phyloP scores from a whole-genome alignment of 2,113 vertebrate species.

The Mus spicilegus region DNA sequence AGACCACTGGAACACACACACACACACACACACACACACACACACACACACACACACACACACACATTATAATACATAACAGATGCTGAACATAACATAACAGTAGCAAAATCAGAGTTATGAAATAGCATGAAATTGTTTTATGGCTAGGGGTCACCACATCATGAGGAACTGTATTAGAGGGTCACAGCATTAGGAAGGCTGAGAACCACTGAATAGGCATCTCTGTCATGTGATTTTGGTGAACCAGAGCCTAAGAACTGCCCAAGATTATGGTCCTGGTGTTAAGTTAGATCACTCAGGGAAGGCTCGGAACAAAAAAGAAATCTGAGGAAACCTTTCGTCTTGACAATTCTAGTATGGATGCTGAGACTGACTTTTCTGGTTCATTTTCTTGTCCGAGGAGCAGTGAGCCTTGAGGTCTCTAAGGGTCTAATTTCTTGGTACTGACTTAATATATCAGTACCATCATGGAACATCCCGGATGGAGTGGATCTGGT shows the following conservation, averaged over 20 bases:
- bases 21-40: no score
- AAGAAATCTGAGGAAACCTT: neutral
- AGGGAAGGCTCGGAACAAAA: neutral
- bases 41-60: no score
- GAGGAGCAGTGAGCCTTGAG: neutral
- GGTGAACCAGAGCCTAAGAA: neutral
- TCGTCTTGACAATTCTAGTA: neutral
- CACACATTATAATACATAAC: neutral
- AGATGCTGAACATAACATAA: neutral
- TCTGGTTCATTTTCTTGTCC: slow-evolving; percentile 5
- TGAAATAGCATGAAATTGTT: neutral
- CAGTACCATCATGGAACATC: neutral
- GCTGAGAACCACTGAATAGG: neutral
- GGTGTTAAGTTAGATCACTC: neutral
- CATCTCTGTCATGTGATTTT: neutral
- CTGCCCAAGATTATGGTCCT: neutral
- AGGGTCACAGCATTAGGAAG: neutral
- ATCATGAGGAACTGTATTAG: neutral
- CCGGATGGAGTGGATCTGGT: neutral
- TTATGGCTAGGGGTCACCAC: neutral
- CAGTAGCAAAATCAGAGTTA: neutral
- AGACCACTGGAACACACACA: neutral
- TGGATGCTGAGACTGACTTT: neutral
- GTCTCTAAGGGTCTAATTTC: neutral
- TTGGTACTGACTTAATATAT: neutral